Conservation (phyloP, 2,888 invertebrate genomes). For the Camptogramma bilineatum region DNA sequence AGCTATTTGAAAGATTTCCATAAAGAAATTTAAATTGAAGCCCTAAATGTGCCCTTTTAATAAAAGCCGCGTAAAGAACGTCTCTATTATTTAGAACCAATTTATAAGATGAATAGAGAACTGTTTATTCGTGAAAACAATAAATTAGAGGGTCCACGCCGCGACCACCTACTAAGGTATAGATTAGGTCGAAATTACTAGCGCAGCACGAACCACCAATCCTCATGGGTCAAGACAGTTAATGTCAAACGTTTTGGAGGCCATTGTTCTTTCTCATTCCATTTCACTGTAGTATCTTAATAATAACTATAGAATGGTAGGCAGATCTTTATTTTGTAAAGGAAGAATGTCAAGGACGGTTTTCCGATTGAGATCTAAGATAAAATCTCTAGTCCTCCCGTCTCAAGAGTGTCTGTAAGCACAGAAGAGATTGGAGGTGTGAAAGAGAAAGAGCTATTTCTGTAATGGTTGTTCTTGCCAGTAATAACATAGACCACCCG, state of each 20-base stretch:
- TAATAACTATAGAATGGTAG: background rate
- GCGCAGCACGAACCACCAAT: constrained; percentile 44
- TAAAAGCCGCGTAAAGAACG: constrained; percentile 35
- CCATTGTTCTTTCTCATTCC: constrained; percentile 5
- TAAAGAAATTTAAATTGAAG: constrained; percentile 17
- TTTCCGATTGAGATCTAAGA: constrained; percentile 9
- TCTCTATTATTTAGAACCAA: constrained; percentile 44
- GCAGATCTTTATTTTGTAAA: background rate
- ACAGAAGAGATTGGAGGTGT: constrained; percentile 42
- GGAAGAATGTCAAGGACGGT: constrained; percentile 8
- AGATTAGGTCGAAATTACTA: constrained; percentile 52
- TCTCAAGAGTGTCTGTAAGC: constrained; percentile 23
- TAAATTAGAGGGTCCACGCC: constrained; percentile 49
- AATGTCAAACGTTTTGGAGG: constrained; percentile 24
- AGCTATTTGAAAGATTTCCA: constrained; percentile 15
- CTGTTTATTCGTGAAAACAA: constrained; percentile 56
- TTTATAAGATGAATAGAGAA: constrained; percentile 36
- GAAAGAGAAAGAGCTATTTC: constrained; percentile 60
- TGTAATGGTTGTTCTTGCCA: constrained; percentile 53
- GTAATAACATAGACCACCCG: constrained; percentile 80
- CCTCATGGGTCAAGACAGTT: constrained; percentile 20
- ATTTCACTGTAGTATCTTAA: background rate
- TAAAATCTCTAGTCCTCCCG: constrained; percentile 19
- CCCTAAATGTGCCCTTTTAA: background rate
- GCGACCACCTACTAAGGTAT: constrained; percentile 55